Percentiles rank a stretch among this genome's conserved stretches.
phyloP scores from a whole-genome alignment of 2,888 invertebrate species.

The Papilio elwesi region DNA sequence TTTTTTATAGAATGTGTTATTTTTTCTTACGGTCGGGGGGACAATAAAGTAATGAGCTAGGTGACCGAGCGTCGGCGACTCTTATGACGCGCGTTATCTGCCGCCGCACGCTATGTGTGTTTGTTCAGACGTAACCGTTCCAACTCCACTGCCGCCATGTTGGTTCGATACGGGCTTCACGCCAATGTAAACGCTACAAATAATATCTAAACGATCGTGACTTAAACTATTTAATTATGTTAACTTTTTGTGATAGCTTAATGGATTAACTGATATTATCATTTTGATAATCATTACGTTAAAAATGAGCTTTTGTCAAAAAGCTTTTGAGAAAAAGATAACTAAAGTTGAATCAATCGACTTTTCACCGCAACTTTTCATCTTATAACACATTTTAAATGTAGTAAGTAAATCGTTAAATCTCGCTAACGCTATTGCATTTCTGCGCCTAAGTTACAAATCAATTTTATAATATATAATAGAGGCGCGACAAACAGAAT shows the following conservation, averaged over 20 bases:
- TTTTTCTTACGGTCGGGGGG: conserved; percentile 60
- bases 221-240: conserved; percentile 25
- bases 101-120: conserved; percentile 75
- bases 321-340: conserved; percentile 1
- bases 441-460: too few relatives aligned
- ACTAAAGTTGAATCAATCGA: neutral
- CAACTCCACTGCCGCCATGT: conserved; percentile 40
- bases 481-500: too few relatives aligned
- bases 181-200: conserved; percentile 31
- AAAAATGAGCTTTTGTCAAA: neutral
- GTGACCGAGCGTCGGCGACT: conserved; percentile 69
- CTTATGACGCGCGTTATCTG: conserved; percentile 80
- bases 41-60: conserved; percentile 77
- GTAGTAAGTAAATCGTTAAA: too few relatives aligned
- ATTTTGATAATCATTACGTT: conserved; percentile 6
- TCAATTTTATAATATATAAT: too few relatives aligned
- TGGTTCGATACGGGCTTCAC: conserved; percentile 32
- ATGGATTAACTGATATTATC: conserved; percentile 19
- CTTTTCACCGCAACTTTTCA: neutral
- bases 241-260: conserved; percentile 11
- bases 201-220: conserved; percentile 11
- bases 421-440: too few relatives aligned
- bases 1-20: too few relatives aligned
- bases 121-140: conserved; percentile 48
- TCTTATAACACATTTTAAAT: too few relatives aligned